phyloP scores from a whole-genome alignment of 2,113 vertebrate species.

The Pampusana beccarii region DNA sequence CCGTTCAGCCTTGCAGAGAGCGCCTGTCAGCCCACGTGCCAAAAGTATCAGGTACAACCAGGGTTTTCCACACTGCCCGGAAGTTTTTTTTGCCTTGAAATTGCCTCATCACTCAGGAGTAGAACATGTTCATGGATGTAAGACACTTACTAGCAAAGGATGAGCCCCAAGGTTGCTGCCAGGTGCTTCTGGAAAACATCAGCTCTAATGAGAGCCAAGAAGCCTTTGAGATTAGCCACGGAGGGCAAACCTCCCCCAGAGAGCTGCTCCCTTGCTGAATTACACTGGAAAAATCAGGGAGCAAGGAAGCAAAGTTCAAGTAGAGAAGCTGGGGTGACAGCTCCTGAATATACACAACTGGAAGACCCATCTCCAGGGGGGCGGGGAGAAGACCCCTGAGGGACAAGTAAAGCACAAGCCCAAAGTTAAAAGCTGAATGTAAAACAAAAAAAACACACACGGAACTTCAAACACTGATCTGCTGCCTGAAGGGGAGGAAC shows the following conservation, averaged over 20 bases:
- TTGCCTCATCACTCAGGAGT: neutral
- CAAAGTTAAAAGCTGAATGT: neutral
- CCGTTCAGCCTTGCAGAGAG: neutral
- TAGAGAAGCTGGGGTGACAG: neutral
- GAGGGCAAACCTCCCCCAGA: neutral
- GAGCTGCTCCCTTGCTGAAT: neutral
- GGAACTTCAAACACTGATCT: neutral
- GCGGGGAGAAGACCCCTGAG: accelerated
- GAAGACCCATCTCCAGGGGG: neutral
- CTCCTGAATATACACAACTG: neutral
- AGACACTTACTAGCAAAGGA: neutral
- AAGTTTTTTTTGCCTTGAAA: neutral
- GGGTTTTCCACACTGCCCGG: neutral
- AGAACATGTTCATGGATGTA: accelerated
- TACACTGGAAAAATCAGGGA: neutral
- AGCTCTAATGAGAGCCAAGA: neutral
- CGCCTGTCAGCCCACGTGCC: neutral
- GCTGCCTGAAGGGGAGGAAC: neutral
- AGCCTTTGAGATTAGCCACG: neutral
- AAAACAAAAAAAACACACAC: neutral
- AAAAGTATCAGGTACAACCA: neutral
- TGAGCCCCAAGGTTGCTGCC: accelerated
- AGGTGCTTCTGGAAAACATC: neutral
- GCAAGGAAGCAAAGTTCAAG: neutral
- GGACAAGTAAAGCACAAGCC: neutral